Conservation (phyloP, 2,113 vertebrate genomes). For the Stigmatopora argus region DNA sequence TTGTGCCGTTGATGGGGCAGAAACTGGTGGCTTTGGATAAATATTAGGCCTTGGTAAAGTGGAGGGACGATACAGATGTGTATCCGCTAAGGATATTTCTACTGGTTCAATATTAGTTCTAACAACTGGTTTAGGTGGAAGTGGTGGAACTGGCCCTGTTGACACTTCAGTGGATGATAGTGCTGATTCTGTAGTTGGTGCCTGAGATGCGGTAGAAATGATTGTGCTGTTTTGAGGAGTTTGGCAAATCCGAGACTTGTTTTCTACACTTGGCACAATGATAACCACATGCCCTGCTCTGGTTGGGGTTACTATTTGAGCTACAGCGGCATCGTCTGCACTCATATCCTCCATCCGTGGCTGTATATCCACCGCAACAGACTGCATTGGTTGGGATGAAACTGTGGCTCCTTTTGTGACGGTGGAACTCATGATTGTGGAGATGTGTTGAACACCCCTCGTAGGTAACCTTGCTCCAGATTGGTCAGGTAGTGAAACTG, state of each 20-base stretch:
- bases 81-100: conserved; percentile 63
- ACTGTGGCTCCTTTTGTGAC: conserved; percentile 20
- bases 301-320: conserved; percentile 52
- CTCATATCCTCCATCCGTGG: conserved; percentile 55
- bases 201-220: conserved; percentile 52
- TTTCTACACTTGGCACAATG: conserved; percentile 71
- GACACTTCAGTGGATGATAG: conserved; percentile 46
- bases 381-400: conserved; percentile 50
- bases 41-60: conserved; percentile 70
- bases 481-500: conserved; percentile 52
- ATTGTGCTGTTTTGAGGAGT: conserved; percentile 31
- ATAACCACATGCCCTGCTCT: conserved; percentile 66
- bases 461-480: conserved; percentile 22
- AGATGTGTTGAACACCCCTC: conserved; percentile 41
- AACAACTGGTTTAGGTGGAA: conserved; percentile 66
- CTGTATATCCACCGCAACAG: conserved; percentile 64
- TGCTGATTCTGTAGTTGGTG: conserved; percentile 41
- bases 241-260: conserved; percentile 32
- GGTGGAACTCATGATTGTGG: conserved; percentile 28
- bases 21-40: conserved; percentile 66
- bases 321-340: conserved; percentile 25
- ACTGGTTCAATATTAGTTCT: conserved; percentile 63
- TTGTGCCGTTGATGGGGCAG: conserved; percentile 23
- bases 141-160: conserved; percentile 36
- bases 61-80: conserved; percentile 63